Evolutionary conservation across 2,888 invertebrate genomes (phyloP).

Genomic region (Drosophila meridiana): DNA sequence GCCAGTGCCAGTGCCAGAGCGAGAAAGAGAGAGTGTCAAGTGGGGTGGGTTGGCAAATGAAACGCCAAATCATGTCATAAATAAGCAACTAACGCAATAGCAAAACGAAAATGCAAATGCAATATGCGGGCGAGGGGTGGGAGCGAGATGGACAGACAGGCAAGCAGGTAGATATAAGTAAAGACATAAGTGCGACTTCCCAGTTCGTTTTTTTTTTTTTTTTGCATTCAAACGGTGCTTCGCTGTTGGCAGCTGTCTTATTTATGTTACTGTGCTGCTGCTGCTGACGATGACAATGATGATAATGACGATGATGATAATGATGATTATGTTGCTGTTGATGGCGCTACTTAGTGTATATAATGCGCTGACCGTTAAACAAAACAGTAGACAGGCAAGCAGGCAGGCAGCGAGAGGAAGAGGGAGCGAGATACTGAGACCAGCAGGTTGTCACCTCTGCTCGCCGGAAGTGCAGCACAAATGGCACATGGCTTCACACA

Average conservation of each 20-base stretch:
- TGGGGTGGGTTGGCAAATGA: slow-evolving; percentile 12
- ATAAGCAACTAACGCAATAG: slow-evolving; percentile 52
- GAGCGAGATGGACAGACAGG: slow-evolving; percentile 4
- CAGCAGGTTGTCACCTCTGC: slow-evolving; percentile 48
- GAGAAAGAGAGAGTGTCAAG: neutral
- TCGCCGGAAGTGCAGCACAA: slow-evolving; percentile 60
- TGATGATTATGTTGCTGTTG: slow-evolving; percentile 32
- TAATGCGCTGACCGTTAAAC: slow-evolving; percentile 59
- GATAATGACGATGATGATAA: slow-evolving; percentile 2
- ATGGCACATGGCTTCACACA: slow-evolving; percentile 43
- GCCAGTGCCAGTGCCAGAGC: neutral
- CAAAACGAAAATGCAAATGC: slow-evolving; percentile 51
- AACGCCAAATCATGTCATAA: slow-evolving; percentile 52
- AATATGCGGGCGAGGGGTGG: slow-evolving; percentile 9
- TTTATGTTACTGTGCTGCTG: slow-evolving; percentile 63
- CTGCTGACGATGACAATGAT: slow-evolving; percentile 12
- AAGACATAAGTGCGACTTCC: slow-evolving; percentile 32
- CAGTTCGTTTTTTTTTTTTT: slow-evolving; percentile 15
- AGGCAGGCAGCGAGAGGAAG: neutral
- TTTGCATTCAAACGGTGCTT: slow-evolving; percentile 41
- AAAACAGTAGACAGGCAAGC: slow-evolving; percentile 25
- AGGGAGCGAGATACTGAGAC: slow-evolving; percentile 15
- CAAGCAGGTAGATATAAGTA: neutral
- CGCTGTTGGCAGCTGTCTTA: slow-evolving; percentile 53
- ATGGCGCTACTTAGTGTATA: slow-evolving; percentile 60